A percentile compares a stretch with the other conserved stretches of the same genome.
Evolutionary conservation across 1,140 invertebrate genomes (phyloP).

Genomic region (Drosophila setifemur): DNA sequence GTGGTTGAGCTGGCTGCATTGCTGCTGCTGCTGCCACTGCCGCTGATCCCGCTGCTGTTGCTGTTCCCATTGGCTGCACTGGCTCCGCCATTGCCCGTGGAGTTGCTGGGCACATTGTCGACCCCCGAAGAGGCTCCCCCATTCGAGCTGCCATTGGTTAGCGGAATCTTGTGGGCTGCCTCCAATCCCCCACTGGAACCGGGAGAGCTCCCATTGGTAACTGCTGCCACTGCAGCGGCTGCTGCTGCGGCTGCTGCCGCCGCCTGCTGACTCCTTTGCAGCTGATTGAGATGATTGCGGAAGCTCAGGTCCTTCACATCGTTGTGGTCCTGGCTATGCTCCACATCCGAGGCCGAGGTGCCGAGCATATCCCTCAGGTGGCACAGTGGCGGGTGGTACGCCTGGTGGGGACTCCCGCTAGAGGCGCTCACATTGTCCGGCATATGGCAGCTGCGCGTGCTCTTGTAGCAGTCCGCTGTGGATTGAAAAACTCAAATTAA

Average conservation of each 20-base stretch:
- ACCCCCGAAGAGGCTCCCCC: not conserved
- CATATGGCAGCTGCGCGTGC: constrained; percentile 82
- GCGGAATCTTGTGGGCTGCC: constrained; percentile 2
- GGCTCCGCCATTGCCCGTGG: constrained; percentile 24
- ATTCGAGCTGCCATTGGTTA: constrained; percentile 20
- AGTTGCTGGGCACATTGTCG: constrained; percentile 64
- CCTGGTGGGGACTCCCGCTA: constrained; percentile 80
- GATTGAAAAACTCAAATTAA: not conserved
- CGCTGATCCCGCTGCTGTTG: too few species aligned
- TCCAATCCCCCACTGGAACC: constrained; percentile 30
- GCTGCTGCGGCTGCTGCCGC: constrained; percentile 38
- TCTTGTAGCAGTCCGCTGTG: constrained; percentile 84
- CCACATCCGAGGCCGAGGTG: constrained; percentile 69
- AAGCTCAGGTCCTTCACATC: constrained; percentile 82
- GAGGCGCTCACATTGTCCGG: constrained; percentile 81
- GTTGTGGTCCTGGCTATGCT: constrained; percentile 88
- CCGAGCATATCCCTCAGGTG: constrained; percentile 81
- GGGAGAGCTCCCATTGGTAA: constrained; percentile 32
- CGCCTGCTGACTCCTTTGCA: constrained; percentile 59
- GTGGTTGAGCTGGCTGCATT: constrained; percentile 62
- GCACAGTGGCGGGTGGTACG: constrained; percentile 80
- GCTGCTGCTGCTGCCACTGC: constrained; percentile 42
- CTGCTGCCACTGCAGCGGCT: constrained; percentile 40
- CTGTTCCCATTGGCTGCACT: constrained; percentile 15
- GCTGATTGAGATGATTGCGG: constrained; percentile 76